Percentiles rank a stretch among this genome's conserved stretches.
Evolutionary conservation across 64 coral and sea anemone genomes (phyloP).

Genomic region (Stichodactyla helianthus): DNA sequence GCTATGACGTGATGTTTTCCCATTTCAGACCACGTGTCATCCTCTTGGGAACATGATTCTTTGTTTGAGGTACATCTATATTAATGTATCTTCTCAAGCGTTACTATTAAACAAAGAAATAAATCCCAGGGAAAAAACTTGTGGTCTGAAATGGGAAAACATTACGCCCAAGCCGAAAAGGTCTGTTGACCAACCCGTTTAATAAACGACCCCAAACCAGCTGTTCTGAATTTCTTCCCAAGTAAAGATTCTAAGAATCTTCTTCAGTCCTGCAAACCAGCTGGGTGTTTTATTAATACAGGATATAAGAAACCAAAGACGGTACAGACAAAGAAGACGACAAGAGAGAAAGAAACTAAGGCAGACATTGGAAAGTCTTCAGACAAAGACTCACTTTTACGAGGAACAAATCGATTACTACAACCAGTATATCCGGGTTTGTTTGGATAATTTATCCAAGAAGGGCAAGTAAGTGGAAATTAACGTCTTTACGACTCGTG

Average conservation of each 20-base stretch:
- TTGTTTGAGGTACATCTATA: no score
- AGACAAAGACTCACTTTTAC: slow-evolving; percentile 91
- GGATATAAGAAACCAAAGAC: slow-evolving; percentile 96
- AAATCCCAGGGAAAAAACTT: no score
- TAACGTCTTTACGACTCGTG: neutral
- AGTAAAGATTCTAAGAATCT: no score
- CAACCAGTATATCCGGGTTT: slow-evolving; percentile 89
- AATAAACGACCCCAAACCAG: neutral
- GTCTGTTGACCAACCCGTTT: no score
- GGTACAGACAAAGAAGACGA: slow-evolving; percentile 83
- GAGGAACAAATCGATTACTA: slow-evolving; percentile 99
- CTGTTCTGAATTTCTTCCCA: neutral
- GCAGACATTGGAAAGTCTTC: slow-evolving; percentile 82
- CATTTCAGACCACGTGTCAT: no score
- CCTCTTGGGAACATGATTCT: no score
- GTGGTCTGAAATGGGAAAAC: no score
- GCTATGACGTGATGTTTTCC: no score
- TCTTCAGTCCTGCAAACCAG: no score
- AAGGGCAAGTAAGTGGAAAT: slow-evolving; percentile 81
- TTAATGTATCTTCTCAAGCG: no score
- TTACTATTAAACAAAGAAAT: no score
- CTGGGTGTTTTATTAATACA: neutral
- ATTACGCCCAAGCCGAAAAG: no score
- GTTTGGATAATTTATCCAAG: slow-evolving; percentile 87
- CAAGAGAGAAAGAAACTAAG: slow-evolving; percentile 92